phyloP scores from a whole-genome alignment of 2,113 vertebrate genomes.

The Petrocephalus microphthalmus region DNA sequence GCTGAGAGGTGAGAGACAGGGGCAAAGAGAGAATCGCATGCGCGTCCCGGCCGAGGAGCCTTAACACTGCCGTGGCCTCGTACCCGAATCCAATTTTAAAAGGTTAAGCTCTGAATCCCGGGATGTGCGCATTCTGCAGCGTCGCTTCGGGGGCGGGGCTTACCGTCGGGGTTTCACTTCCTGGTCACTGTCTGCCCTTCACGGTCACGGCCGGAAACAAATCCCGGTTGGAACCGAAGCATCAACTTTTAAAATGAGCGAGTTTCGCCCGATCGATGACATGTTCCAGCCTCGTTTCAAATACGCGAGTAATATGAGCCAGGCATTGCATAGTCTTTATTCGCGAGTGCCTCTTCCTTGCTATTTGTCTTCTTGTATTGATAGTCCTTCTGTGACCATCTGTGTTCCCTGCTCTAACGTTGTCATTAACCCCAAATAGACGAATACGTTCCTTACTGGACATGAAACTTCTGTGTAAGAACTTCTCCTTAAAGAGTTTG shows the following conservation, averaged over 20 bases:
- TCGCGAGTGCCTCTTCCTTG: neutral
- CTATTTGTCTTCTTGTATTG: neutral
- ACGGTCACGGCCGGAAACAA: neutral
- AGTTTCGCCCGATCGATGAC: neutral
- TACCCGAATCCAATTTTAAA: neutral
- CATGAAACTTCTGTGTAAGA: neutral
- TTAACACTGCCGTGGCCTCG: neutral
- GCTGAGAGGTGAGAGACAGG: slow-evolving; percentile 50
- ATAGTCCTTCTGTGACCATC: neutral
- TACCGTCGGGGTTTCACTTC: neutral
- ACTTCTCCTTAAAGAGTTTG: neutral
- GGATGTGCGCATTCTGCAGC: neutral
- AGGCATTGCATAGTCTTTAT: neutral
- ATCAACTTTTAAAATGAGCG: neutral
- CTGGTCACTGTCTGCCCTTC: slow-evolving; percentile 1
- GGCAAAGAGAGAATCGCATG: neutral
- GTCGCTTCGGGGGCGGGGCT: no score
- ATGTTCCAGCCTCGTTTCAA: neutral
- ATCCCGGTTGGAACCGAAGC: neutral
- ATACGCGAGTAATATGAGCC: neutral
- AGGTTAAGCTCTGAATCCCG: neutral
- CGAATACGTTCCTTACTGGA: neutral
- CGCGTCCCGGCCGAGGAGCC: neutral
- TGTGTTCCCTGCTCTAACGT: neutral
- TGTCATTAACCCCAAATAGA: neutral